Base-by-base conservation (phyloP, 1,140 invertebrate genomes). In the Tetraneura akinire region DNA sequence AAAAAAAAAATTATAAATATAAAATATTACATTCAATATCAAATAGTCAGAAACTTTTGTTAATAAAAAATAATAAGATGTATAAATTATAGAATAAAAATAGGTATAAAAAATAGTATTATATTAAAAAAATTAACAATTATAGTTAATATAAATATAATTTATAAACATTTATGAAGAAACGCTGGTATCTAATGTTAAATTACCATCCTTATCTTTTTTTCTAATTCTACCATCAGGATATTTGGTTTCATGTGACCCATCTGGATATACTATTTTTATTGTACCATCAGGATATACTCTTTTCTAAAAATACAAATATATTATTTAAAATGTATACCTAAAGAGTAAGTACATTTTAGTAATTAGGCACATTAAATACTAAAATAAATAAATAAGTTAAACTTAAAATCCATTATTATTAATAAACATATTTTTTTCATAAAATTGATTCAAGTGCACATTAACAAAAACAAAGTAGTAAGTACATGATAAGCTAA, bases 251-350 rank as follows among this genome's bases (percentile, higher is more conserved):
- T 98, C 95, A 82, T 93, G 91, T 3, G 90, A 90, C 26, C 96
- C 96, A 86, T 97, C 94, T 1, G 90, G 88, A 87, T 95, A 96
- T 14, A 98, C 87, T 51, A 93, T 89, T 86, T 97, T 97, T 0
- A 94, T 89, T 3, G 95, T 96, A 13, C 96, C 96, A 88, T 98
- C 94, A 3, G 94, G 94, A 87, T 94, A 98, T 86, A 96, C 94
- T 51, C 95, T 87, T 85, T 92, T 90, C 92, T 94, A 83, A 74
- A 88, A 88, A 83, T 82, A 10, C 9, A 74, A 81, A 71, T 57
- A 47, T 2, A 57, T 57, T 11, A 55, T 10, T 23, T 21, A 11
- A 8, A 21, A 55, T 32, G 13, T n/a, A n/a, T n/a, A n/a, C n/a
- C n/a, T n/a, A n/a, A n/a, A n/a, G n/a, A n/a, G n/a, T n/a, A n/a